Evolutionary conservation across 2,797 vertebrate species (phyloP), one percentile per base, ranked within the genome.

Genomic region (Danio aesculapii): DNA sequence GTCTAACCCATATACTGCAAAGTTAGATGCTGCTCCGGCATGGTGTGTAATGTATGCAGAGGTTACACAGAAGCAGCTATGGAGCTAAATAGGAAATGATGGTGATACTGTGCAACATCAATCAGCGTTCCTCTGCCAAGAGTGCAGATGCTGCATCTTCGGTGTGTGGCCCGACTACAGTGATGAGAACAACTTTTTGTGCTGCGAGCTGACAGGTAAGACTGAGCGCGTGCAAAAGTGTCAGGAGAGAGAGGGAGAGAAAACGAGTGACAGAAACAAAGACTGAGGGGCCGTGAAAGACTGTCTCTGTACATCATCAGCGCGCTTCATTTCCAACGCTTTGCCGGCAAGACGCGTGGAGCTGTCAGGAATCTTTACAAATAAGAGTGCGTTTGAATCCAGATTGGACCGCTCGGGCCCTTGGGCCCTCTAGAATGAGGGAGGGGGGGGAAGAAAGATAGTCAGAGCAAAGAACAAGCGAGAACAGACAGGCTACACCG

Each of bases 1-100:
- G 7, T 44, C 19, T 44, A 72, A 53, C 39, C 46, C 39, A 70
- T 21, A 47, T 30, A 70, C 5, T 43, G 39, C 46, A 59, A 63
- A 74, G 43, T 49, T 61, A 73, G 62, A 74, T 57, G 14, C 79
- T 13, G 39, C 49, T 55, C 41, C 59, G 46, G 41, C 30, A 59
- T 44, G 58, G 30, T 61, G 66, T 50, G 64, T 68, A 67, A 81
- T 73, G 62, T 72, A 81, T 80, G 73, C 50, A 39, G 17, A 41
- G 72, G 58, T 43, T 76, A 81, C 30, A 52, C 41, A 66, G 53
- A 63, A 43, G 46, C 75, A 70, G 70, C 57, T 82, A 44, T 68
- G 21, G 70, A 79, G 76, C 64, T 67, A 82, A 85, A 82, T 70
- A 71, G 80, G 76, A 85, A 79, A 76, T 79, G 72, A 84, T 82